These are phyloP conservation scores for Trissonchulus latispiculum DNA, from an alignment of 2,888 invertebrate genomes.

Conservation along the genomic window DNA sequence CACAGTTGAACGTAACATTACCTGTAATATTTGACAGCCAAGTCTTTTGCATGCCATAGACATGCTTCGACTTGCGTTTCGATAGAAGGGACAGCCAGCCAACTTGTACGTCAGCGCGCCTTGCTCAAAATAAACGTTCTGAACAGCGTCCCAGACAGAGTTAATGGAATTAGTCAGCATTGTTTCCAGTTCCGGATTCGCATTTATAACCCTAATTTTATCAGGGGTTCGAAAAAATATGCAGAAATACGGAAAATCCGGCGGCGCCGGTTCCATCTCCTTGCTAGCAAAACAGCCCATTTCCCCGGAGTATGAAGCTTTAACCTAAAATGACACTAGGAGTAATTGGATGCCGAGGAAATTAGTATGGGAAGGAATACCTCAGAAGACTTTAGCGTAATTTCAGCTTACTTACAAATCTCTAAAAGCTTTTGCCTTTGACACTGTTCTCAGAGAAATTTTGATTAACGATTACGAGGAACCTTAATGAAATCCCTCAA, in stretches of 20 bases:
- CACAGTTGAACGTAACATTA: too few relatives aligned
- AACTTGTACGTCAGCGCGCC: neutral
- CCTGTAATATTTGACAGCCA: neutral
- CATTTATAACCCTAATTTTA: neutral
- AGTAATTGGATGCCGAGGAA: too few relatives aligned
- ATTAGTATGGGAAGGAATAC: too few relatives aligned
- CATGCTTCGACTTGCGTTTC: neutral
- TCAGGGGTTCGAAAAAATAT: neutral
- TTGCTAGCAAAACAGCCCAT: neutral
- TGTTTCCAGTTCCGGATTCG: neutral
- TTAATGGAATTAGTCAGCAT: neutral
- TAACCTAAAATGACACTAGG: too few relatives aligned
- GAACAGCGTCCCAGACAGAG: neutral
- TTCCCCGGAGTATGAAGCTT: too few relatives aligned
- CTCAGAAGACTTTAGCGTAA: too few relatives aligned
- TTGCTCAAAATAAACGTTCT: neutral
- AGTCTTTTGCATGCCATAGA: neutral
- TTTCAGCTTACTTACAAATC: too few relatives aligned
- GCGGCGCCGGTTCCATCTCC: neutral
- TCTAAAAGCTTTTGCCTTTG: too few relatives aligned
- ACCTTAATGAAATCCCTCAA: too few relatives aligned
- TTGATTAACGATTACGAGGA: too few relatives aligned
- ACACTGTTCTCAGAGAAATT: too few relatives aligned
- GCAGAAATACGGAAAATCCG: neutral
- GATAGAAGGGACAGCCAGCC: neutral